These are phyloP conservation scores for Ochotona curzoniae DNA, from an alignment of 2,113 vertebrate genomes.

Conservation along the genomic window DNA sequence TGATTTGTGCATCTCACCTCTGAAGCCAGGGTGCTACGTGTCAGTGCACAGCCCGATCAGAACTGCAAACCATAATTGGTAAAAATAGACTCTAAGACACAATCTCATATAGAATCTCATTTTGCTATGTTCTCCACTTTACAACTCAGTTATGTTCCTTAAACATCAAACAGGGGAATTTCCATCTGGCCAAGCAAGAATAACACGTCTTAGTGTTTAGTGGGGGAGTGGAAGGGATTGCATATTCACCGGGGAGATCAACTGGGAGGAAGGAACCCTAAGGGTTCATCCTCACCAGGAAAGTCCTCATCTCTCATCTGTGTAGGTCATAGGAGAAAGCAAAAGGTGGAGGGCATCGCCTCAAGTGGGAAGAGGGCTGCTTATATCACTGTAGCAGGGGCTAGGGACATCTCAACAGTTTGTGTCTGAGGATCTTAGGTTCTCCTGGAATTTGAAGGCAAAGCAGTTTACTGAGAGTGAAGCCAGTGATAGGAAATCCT, in stretches of 20 bases:
- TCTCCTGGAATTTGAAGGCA: background rate
- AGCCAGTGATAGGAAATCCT: background rate
- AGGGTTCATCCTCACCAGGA: background rate
- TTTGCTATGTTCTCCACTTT: background rate
- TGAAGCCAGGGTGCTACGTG: background rate
- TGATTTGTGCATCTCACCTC: background rate
- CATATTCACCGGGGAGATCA: background rate
- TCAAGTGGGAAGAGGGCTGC: background rate
- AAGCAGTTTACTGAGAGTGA: background rate
- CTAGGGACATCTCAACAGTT: background rate
- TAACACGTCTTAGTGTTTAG: background rate
- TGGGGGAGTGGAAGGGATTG: too few relatives aligned
- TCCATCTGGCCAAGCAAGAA: background rate
- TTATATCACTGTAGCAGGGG: background rate
- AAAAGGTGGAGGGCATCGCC: background rate
- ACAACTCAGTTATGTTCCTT: background rate
- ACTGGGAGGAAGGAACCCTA: fast-evolving
- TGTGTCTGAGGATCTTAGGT: background rate
- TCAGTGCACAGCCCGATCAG: background rate
- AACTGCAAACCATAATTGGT: background rate
- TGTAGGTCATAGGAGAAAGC: background rate
- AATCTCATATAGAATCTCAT: background rate
- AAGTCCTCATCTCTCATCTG: background rate
- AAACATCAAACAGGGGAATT: background rate
- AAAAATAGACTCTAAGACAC: background rate